Conservation (phyloP, 2,113 vertebrate species). For the Baryphthengus martii region DNA sequence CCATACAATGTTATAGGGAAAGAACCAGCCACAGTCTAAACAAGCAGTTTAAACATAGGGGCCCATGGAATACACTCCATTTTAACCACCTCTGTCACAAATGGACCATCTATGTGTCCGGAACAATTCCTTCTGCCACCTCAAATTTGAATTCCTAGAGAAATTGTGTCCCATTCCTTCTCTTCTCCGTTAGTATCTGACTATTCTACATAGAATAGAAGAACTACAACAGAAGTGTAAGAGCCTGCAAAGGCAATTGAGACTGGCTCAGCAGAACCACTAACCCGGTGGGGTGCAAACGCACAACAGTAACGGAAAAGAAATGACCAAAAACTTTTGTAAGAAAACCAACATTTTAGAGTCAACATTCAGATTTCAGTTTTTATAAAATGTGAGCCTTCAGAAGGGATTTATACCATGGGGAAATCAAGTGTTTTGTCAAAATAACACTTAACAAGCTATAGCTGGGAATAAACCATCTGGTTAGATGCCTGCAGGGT, state of each 20-base stretch:
- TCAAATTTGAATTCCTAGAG: background rate
- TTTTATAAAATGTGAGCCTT: background rate
- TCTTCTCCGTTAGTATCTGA: background rate
- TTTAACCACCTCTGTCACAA: background rate
- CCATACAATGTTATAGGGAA: background rate
- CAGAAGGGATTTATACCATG: background rate
- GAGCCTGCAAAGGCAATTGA: background rate
- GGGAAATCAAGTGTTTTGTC: background rate
- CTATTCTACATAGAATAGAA: background rate
- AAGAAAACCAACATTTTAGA: background rate
- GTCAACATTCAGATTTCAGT: background rate
- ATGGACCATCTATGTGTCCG: background rate
- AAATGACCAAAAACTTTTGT: background rate
- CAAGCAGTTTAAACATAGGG: background rate
- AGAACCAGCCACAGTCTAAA: background rate
- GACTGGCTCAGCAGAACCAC: background rate
- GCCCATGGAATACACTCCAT: background rate
- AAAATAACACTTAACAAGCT: background rate
- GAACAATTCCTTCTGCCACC: background rate
- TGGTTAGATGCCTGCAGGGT: background rate
- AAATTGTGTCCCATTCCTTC: background rate
- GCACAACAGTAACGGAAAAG: background rate
- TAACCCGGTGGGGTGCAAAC: background rate
- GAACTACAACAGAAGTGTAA: background rate
- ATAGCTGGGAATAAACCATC: background rate